A percentile compares a stretch with the other conserved stretches of the same genome.
Evolutionary conservation across 2,797 vertebrate species (phyloP).

Genomic region (Clamator glandarius): DNA sequence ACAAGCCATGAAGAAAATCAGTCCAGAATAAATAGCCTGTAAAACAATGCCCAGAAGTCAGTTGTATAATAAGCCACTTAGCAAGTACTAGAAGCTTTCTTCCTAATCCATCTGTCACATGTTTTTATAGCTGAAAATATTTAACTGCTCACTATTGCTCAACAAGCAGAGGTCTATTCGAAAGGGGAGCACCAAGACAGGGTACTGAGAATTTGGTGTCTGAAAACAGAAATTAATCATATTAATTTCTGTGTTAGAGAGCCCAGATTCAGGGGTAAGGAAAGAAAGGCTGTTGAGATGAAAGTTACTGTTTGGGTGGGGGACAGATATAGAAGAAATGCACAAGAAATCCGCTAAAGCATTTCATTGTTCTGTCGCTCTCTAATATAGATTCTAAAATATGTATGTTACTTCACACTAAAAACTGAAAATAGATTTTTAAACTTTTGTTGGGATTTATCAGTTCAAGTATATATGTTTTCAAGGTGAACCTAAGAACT

Average conservation of each 20-base stretch:
- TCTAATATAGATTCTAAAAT: neutral
- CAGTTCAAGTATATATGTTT: neutral
- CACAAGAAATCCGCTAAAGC: neutral
- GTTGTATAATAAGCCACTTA: constrained; percentile 49
- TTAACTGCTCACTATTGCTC: constrained; percentile 38
- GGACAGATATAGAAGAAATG: neutral
- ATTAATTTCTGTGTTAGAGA: constrained; percentile 16
- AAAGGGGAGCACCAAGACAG: constrained; percentile 23
- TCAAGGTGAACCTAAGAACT: neutral
- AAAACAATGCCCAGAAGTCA: constrained; percentile 15
- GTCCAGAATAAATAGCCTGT: neutral
- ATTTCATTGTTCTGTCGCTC: neutral
- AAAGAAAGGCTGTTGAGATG: neutral
- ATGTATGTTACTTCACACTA: neutral
- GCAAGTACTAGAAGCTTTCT: constrained; percentile 28
- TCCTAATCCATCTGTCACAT: constrained; percentile 39
- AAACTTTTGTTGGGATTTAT: neutral
- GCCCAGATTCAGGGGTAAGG: neutral
- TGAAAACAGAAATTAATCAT: constrained; percentile 12
- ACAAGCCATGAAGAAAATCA: neutral
- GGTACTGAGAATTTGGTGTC: constrained; percentile 24
- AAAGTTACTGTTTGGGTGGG: neutral
- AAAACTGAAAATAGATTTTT: neutral
- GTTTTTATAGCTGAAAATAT: constrained; percentile 61
- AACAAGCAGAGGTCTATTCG: constrained; percentile 35